Percentiles rank a stretch among this genome's conserved stretches.
These are phyloP conservation scores for Chelonus insularis DNA, from an alignment of 1,140 invertebrate genomes.

Conservation along the genomic window DNA sequence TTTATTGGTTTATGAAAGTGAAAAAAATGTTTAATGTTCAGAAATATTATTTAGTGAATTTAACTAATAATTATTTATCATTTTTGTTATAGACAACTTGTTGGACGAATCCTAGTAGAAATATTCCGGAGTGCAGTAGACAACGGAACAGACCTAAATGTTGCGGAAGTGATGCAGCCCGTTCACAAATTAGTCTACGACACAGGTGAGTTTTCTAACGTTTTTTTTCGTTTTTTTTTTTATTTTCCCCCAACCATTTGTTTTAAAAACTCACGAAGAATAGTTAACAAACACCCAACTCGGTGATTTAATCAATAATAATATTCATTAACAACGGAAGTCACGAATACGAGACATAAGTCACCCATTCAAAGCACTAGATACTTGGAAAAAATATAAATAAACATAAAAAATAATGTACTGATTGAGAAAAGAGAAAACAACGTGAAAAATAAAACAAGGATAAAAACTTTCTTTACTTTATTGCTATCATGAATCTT, in stretches of 20 bases:
- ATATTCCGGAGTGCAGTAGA: constrained; percentile 50
- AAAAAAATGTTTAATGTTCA: background rate
- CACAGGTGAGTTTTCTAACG: constrained; percentile 37
- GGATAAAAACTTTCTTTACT: constrained; percentile 29
- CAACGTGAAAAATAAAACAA: background rate
- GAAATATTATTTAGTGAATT: background rate
- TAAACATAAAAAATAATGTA: no score
- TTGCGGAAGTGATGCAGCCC: constrained; percentile 43
- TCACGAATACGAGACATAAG: no score
- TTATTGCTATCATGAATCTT: background rate
- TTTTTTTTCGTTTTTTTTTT: no score
- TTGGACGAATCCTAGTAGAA: constrained; percentile 50
- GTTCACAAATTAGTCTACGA: constrained; percentile 48
- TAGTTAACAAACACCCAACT: no score
- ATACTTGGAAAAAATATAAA: no score
- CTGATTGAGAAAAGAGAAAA: no score
- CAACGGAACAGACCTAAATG: constrained; percentile 39
- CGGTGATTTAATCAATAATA: no score
- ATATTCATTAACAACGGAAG: no score
- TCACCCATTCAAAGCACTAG: no score
- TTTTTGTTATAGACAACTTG: constrained; percentile 53
- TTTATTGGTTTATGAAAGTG: no score
- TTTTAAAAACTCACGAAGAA: no score
- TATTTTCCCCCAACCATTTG: no score
- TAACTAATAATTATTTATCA: constrained; percentile 17